Conservation (phyloP, 2,113 vertebrate species). For the Clarias batrachus region DNA sequence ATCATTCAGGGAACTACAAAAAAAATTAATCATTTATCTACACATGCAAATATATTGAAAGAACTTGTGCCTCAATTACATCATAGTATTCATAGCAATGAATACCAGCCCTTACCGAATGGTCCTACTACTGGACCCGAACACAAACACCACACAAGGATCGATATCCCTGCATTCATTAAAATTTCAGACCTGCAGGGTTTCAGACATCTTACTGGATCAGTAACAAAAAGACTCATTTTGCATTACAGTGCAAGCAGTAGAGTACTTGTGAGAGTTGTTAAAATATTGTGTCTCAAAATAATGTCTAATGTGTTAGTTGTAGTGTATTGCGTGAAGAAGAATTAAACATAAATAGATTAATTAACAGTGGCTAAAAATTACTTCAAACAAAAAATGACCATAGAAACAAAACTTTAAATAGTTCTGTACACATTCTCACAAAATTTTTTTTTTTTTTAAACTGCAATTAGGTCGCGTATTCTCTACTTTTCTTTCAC, state of each 20-base stretch:
- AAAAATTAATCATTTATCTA: constrained; percentile 11
- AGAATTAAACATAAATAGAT: too few species aligned
- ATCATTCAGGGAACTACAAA: constrained; percentile 80
- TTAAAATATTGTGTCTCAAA: neutral
- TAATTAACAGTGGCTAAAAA: too few species aligned
- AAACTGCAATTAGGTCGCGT: too few species aligned
- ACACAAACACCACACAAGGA: constrained; percentile 1
- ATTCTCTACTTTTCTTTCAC: too few species aligned
- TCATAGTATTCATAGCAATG: neutral
- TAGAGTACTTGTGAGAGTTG: neutral
- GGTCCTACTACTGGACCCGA: neutral
- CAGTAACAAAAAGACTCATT: constrained; percentile 1
- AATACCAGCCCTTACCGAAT: neutral
- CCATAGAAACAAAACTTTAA: too few species aligned
- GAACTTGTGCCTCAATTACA: neutral
- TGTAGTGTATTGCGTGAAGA: neutral
- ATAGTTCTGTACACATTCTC: too few species aligned
- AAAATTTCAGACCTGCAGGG: constrained; percentile 5
- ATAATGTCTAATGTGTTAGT: neutral
- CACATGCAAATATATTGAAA: neutral
- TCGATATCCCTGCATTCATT: constrained; percentile 3
- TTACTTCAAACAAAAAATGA: too few species aligned
- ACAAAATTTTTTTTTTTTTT: too few species aligned
- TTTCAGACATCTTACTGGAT: constrained; percentile 21
- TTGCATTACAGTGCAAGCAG: neutral